These are phyloP conservation scores for Agonum fuliginosum DNA, from an alignment of 2,888 invertebrate genomes.

Conservation along the genomic window DNA sequence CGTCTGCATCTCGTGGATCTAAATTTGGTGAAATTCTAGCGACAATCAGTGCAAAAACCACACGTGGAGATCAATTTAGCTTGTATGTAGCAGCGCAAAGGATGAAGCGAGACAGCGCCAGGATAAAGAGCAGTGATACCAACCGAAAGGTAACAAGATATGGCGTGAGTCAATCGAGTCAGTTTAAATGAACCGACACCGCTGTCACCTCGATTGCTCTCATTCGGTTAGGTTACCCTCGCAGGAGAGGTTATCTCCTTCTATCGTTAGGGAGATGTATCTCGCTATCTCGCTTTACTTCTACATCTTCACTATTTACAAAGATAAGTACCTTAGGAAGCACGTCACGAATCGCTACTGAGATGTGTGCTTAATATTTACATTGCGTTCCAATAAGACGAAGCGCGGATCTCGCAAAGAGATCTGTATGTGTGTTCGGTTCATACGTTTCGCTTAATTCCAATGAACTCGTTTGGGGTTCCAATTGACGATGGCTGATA, in stretches of 20 bases:
- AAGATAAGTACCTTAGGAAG: conserved; percentile 54
- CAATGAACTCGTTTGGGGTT: conserved; percentile 44
- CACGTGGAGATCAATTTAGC: conserved; percentile 55
- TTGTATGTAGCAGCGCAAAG: conserved; percentile 3
- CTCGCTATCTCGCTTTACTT: not conserved
- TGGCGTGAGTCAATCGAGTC: conserved; percentile 70
- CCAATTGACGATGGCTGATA: conserved; percentile 35
- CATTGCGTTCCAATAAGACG: conserved; percentile 49
- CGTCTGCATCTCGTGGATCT: not conserved
- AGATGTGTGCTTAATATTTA: conserved; percentile 57
- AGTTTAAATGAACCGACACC: conserved; percentile 70
- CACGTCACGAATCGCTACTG: conserved; percentile 51
- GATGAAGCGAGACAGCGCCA: conserved; percentile 35
- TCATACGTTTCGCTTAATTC: conserved; percentile 44
- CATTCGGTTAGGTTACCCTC: conserved; percentile 64
- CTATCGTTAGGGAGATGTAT: not conserved
- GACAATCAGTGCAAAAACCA: conserved; percentile 50
- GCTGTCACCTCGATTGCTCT: conserved; percentile 68
- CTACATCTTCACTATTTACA: conserved; percentile 58
- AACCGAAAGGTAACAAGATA: conserved; percentile 68
- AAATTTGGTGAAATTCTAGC: conserved; percentile 37
- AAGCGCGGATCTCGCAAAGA: not conserved
- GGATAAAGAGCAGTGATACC: conserved; percentile 56
- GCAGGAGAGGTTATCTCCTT: conserved; percentile 1
- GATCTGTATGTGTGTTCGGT: conserved; percentile 20